phyloP scores from a whole-genome alignment of 2,113 vertebrate genomes.

The Solea senegalensis region DNA sequence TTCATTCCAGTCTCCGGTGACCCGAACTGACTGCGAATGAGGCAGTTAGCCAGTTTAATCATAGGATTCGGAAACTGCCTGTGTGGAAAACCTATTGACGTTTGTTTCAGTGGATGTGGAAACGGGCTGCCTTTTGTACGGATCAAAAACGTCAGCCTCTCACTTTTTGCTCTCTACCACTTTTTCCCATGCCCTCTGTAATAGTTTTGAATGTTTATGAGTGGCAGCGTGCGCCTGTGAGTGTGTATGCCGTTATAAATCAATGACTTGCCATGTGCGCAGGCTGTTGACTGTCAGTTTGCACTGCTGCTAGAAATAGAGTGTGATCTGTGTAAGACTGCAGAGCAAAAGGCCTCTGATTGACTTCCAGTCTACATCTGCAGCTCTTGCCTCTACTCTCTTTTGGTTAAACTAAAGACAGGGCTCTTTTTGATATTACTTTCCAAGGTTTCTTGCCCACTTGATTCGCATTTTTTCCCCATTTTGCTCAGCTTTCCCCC shows the following conservation, averaged over 20 bases:
- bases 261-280: constrained; percentile 50
- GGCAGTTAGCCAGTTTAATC: constrained; percentile 13
- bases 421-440: constrained; percentile 27
- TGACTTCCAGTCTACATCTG: constrained; percentile 19
- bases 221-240: background rate
- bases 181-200: background rate
- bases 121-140: background rate
- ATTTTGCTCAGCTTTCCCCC: constrained; percentile 32
- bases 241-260: constrained; percentile 41
- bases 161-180: background rate
- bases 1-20: background rate
- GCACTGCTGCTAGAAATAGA: constrained; percentile 56
- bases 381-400: constrained; percentile 7
- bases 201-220: constrained; percentile 2
- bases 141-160: constrained; percentile 9
- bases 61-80: constrained; percentile 6
- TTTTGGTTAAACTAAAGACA: constrained; percentile 19
- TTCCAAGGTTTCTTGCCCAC: constrained; percentile 24
- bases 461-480: constrained; percentile 38
- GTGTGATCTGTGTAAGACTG: constrained; percentile 36
- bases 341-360: constrained; percentile 39
- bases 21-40: constrained; percentile 15
- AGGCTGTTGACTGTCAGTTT: constrained; percentile 50
- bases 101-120: constrained; percentile 26
- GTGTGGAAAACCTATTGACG: constrained; percentile 21